Conservation (phyloP, 2,888 invertebrate species). For the Mesochorus sp. region DNA sequence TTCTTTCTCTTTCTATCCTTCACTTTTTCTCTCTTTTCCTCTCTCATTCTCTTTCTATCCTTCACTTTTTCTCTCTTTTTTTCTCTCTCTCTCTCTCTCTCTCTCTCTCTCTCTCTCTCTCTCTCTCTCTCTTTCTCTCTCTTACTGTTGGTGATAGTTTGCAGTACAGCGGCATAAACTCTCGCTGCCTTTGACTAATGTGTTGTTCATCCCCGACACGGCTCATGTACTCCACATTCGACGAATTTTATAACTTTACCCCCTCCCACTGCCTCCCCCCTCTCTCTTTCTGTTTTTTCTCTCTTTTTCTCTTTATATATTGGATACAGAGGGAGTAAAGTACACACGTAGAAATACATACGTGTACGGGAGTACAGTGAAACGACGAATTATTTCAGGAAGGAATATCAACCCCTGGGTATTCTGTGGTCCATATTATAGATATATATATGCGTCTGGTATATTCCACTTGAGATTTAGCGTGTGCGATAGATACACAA, state of each 20-base stretch:
- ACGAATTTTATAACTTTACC: constrained; percentile 71
- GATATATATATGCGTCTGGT: not conserved
- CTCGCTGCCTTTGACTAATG: constrained; percentile 78
- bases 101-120: constrained; percentile 23
- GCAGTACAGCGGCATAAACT: constrained; percentile 69
- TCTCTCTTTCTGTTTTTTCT: too few relatives aligned
- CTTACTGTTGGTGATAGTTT: too few relatives aligned
- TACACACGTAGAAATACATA: not conserved
- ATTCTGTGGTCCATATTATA: not conserved
- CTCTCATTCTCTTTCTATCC: not conserved
- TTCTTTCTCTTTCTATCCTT: constrained; percentile 11
- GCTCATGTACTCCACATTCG: constrained; percentile 76
- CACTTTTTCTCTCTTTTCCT: constrained; percentile 29
- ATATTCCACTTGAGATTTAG: constrained; percentile 32
- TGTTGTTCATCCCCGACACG: constrained; percentile 79
- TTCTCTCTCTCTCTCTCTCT: not conserved
- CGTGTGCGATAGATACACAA: constrained; percentile 1
- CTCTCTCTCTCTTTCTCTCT: not conserved
- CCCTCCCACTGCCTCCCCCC: too few relatives aligned
- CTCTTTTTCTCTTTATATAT: too few relatives aligned
- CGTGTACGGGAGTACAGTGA: too few relatives aligned
- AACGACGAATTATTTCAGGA: too few relatives aligned
- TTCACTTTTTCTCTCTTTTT: constrained; percentile 33
- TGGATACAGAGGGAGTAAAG: not conserved
- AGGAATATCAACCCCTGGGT: not conserved